Base-by-base conservation (phyloP, 2,888 invertebrate genomes). In the Epirrhoe alternata region DNA sequence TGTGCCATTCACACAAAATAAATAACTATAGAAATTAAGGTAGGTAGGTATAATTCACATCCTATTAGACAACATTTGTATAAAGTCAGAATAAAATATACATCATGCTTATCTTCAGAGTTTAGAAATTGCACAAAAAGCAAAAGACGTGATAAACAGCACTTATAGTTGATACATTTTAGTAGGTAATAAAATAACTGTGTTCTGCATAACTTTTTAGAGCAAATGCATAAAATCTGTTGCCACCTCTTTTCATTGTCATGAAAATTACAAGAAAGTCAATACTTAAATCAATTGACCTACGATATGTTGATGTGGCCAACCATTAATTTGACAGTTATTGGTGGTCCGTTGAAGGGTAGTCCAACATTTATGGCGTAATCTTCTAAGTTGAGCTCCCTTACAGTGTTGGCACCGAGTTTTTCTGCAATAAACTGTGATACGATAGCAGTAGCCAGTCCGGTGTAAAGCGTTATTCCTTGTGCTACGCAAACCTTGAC, bases 341-440 rank as follows among this genome's bases (percentile, higher is more conserved):
- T 16, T 33, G 68, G 64, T 5, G 0, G 56, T 10, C 59, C 64
- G 24, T 45, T 47, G 57, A 64, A 71, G 0, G 49, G 38, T 10
- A 66, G 55, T 7, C 64, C 66, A 10, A 42, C 64, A 6, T 64
- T 51, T 17, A 52, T 57, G 0, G 58, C 66, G 17, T 64, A 56
- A 2, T 66, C 64, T 14, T 47, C 45, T 7, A 64, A 64, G 33
- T 55, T 54, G 12, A 71, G 35, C 14, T 68, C 66, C 3, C 42
- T 64, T 0, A 68, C 61, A 4, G 65, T 73, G 16, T 78, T 71
- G 73, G 79, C 79, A 7, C 75, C 77, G 4, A 79, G 75, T 0
- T 71, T 71, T 10, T 72, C 67, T 1, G 77, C 80, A 30, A 79
- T 73, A 61, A 71, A 81, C 59, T 81, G 82, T 0, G 79, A 72